phyloP scores from a whole-genome alignment of 2,113 vertebrate genomes.

The Alaudala cheleensis region DNA sequence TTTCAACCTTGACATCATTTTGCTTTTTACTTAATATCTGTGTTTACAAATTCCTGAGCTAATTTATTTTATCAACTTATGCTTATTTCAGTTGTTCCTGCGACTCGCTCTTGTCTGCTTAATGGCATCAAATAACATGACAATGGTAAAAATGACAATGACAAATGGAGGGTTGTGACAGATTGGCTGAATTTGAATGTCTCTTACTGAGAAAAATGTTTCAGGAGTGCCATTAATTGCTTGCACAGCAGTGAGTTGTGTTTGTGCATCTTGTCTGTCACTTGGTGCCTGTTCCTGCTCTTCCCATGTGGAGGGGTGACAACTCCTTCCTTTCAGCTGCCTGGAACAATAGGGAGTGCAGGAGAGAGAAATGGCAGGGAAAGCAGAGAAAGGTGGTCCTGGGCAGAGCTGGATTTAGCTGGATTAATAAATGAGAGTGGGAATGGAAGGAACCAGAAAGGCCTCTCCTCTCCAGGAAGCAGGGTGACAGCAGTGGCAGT shows the following conservation, averaged over 20 bases:
- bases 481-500: background rate
- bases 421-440: background rate
- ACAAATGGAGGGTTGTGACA: slow-evolving; percentile 52
- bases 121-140: slow-evolving; percentile 17
- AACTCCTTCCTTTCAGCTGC: background rate
- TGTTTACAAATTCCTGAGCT: slow-evolving; percentile 53
- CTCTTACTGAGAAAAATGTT: slow-evolving; percentile 34
- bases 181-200: slow-evolving; percentile 54
- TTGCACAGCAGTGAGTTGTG: slow-evolving; percentile 43
- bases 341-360: background rate
- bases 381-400: background rate
- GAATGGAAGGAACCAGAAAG: background rate
- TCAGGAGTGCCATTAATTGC: slow-evolving; percentile 35
- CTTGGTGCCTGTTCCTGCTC: background rate
- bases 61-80: slow-evolving; percentile 54
- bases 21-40: slow-evolving; percentile 50
- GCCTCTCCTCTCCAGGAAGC: background rate
- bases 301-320: background rate
- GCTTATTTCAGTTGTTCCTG: slow-evolving; percentile 44
- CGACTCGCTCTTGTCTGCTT: background rate
- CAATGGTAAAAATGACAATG: slow-evolving; percentile 59
- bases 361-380: background rate
- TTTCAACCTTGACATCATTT: slow-evolving; percentile 60
- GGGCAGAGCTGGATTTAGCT: background rate
- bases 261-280: slow-evolving; percentile 59